Base-by-base conservation (phyloP, 1,140 invertebrate species). In the Acyrthosiphon pisum region DNA sequence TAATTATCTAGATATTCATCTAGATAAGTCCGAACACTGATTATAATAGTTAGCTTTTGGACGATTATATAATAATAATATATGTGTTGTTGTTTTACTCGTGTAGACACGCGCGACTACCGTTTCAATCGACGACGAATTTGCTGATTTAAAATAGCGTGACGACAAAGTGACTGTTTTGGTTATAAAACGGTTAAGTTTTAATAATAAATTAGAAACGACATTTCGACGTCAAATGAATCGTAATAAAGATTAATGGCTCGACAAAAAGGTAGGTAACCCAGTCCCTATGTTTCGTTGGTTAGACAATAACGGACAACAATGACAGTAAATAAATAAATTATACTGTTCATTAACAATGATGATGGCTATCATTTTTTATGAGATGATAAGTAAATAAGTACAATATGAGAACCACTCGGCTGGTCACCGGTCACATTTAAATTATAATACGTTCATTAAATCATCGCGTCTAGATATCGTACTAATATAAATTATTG, bases 151-250 rank as follows among this genome's bases (percentile, higher is more conserved):
- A 11, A 68, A 68, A 68, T 68, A 68, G 60, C 60, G 60, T 68
- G 60, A 68, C 60, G 11, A n/a, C 30, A 68, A 68, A 68, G 11
- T 68, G 60, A 14, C 30, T 68, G 60, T 68, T 68, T 68, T 68
- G 60, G 30, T 68, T 68, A 68, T 68, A 68, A 68, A 68, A 68
- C 30, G 11, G 60, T 68, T 68, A 4, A 68, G 60, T 68, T 68
- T n/a, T 68, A 68, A n/a, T 68, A 68, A 68, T 68, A 68, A 68
- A 68, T 68, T 68, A 68, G 60, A 68, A 68, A 68, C 30, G 60
- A 68, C 60, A 68, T 68, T 68, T n/a, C 60, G 26, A 68, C 60
- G 60, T 68, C 30, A 68, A 68, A 68, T 68, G 30, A 68, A 68
- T 68, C 60, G 60, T 68, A 68, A 68, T 68, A 68, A 68, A 68